Percentiles rank a stretch among this genome's conserved stretches.
phyloP scores from a whole-genome alignment of 1,140 invertebrate species.

The Pachypeltis micranthus region DNA sequence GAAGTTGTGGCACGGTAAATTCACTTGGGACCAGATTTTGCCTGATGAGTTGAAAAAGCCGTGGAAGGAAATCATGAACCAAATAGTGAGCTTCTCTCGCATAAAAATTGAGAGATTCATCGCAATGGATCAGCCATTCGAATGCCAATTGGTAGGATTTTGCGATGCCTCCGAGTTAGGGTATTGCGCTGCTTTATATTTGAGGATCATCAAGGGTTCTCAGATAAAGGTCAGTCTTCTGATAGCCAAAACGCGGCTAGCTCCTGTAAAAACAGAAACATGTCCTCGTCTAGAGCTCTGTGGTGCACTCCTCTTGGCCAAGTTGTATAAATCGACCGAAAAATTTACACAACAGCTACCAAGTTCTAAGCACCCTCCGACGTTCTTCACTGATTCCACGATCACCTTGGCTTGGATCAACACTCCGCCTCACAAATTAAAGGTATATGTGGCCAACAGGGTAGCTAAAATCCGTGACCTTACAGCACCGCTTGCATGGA shows the following conservation, averaged over 20 bases:
- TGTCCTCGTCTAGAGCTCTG: slow-evolving; percentile 32
- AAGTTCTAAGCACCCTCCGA: background rate
- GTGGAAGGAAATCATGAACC: no score
- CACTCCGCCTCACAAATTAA: slow-evolving; percentile 11
- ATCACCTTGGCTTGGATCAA: slow-evolving; percentile 23
- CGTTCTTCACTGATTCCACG: slow-evolving; percentile 24
- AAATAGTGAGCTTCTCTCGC: no score
- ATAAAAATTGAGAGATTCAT: no score
- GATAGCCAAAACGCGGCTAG: slow-evolving; percentile 32
- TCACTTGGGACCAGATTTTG: no score
- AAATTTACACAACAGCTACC: no score
- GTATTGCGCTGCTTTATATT: slow-evolving; percentile 35
- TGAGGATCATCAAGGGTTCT: slow-evolving; percentile 15
- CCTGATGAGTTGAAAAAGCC: no score
- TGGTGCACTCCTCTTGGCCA: slow-evolving; percentile 28
- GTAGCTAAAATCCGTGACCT: slow-evolving; percentile 31
- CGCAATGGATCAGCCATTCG: background rate
- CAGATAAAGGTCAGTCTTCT: slow-evolving; percentile 21
- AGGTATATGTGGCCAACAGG: slow-evolving; percentile 30
- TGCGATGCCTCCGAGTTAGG: slow-evolving; percentile 32
- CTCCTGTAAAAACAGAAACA: slow-evolving; percentile 30
- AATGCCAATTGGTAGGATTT: slow-evolving; percentile 31
- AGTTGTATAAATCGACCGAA: slow-evolving; percentile 26
- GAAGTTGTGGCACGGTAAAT: no score
- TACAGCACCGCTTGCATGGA: slow-evolving; percentile 24